These are phyloP conservation scores for Dendrolimus kikuchii DNA, from an alignment of 1,140 invertebrate species.

Conservation along the genomic window DNA sequence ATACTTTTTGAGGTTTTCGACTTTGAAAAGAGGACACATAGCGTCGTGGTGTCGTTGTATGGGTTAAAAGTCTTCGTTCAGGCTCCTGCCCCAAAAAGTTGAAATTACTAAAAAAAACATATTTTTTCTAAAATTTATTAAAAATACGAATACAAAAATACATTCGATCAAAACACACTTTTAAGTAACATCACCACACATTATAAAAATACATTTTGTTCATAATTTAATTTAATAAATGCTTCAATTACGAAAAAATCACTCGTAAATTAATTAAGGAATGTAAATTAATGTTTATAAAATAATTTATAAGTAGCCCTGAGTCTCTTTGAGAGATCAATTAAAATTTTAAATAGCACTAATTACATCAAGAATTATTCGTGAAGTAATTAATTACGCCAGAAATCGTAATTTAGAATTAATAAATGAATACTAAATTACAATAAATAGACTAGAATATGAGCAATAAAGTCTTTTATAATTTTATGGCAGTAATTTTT, in stretches of 20 bases:
- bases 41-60: too few species aligned
- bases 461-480: conserved; percentile 63
- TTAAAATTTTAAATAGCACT: conserved; percentile 5
- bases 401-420: not conserved
- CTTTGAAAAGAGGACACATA: too few species aligned
- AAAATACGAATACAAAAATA: conserved; percentile 37
- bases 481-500: conserved; percentile 44
- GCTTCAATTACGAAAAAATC: conserved; percentile 14
- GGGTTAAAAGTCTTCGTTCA: too few species aligned
- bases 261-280: conserved; percentile 25
- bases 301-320: conserved; percentile 10
- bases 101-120: conserved; percentile 1
- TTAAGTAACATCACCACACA: conserved; percentile 27
- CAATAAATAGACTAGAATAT: conserved; percentile 69
- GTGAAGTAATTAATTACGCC: not conserved
- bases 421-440: conserved; percentile 30
- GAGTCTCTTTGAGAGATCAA: conserved; percentile 36
- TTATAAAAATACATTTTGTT: conserved; percentile 14
- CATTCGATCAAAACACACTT: conserved; percentile 28
- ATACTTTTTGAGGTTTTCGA: too few species aligned
- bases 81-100: not conserved
- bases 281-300: conserved; percentile 27
- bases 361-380: conserved; percentile 5
- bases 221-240: conserved; percentile 3
- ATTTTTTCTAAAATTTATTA: conserved; percentile 23